Evolutionary conservation across 2,888 invertebrate species (phyloP).

Genomic region (Eretmocerus hayati): DNA sequence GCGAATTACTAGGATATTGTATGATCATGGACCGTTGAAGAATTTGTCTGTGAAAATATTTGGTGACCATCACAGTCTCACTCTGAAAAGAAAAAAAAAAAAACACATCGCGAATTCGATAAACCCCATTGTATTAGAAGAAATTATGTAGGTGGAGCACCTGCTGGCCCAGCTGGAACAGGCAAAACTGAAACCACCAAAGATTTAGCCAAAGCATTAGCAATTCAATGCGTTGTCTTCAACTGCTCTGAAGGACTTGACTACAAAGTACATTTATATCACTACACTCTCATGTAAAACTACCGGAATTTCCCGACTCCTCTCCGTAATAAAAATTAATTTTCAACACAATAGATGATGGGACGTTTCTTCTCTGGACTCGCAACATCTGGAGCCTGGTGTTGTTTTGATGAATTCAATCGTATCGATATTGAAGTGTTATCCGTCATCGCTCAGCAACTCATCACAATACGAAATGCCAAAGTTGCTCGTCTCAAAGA

Average conservation of each 20-base stretch:
- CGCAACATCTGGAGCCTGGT: slow-evolving; percentile 87
- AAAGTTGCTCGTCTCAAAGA: slow-evolving; percentile 61
- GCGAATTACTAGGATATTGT: no score
- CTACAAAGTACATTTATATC: slow-evolving; percentile 45
- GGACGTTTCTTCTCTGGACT: slow-evolving; percentile 84
- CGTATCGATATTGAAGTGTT: slow-evolving; percentile 85
- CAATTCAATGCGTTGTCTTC: slow-evolving; percentile 85
- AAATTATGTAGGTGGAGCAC: slow-evolving; percentile 64
- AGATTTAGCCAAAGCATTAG: slow-evolving; percentile 79
- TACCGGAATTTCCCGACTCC: no score
- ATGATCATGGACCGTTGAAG: no score
- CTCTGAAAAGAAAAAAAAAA: neutral
- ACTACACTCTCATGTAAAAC: no score
- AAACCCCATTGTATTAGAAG: no score
- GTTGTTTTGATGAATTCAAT: slow-evolving; percentile 89
- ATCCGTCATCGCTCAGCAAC: slow-evolving; percentile 83
- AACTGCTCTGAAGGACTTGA: slow-evolving; percentile 79
- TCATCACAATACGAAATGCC: slow-evolving; percentile 81
- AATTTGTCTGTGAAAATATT: no score
- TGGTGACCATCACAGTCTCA: no score
- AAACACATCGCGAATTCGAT: neutral
- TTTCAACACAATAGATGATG: slow-evolving; percentile 62
- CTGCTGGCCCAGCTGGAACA: slow-evolving; percentile 82
- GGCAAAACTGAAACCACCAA: slow-evolving; percentile 90
- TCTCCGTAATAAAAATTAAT: neutral